Evolutionary conservation across 2,888 invertebrate species (phyloP), one percentile per base, ranked within the genome.

Genomic region (Nemotelus nigrinus): DNA sequence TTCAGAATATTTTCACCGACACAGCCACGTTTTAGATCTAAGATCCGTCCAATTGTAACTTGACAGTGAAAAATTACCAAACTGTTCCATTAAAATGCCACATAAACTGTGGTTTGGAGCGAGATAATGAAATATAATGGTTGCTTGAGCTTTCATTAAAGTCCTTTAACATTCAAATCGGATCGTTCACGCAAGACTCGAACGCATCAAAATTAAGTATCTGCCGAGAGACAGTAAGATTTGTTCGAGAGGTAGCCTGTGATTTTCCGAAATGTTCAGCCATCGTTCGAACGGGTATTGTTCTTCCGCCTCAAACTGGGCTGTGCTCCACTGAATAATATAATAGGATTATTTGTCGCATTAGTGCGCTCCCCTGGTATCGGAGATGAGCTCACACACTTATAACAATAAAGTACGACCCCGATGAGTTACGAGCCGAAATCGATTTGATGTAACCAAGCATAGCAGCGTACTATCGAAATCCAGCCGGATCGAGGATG

Each of bases 21-120:
- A 25, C 25, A 25, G 25, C 25, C 0, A 25, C 25, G 25, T 25
- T 25, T 25, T 25, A 25, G 25, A 25, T 25, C 25, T 25, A 25
- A 25, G 25, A 25, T 25, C 25, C 25, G 25, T 25, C 25, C 6
- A 64, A 74, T 63, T 58, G 70, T 78, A 70, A 70, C 71, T 78
- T 76, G 78, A 65, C 76, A 70, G 70, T 65, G 25, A 71, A 77
- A 77, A 50, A 76, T 57, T 78, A 74, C 70, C 41, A 3, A 25
- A 25, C 41, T 41, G 63, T 5, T 63, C 41, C 25, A 25, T 25
- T 25, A 25, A 25, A 25, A 25, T 25, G 25, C 25, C 25, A 25
- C 25, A 25, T 25, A 25, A 25, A 25, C 25, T 25, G 58, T 58
- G 25, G 53, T n/a, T 5, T 58, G 58, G 25, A 10, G 43, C 39